A percentile compares a stretch with the other conserved stretches of the same genome.
Evolutionary conservation across 2,797 vertebrate genomes (phyloP).

Genomic region (Nyctalus aviator): DNA sequence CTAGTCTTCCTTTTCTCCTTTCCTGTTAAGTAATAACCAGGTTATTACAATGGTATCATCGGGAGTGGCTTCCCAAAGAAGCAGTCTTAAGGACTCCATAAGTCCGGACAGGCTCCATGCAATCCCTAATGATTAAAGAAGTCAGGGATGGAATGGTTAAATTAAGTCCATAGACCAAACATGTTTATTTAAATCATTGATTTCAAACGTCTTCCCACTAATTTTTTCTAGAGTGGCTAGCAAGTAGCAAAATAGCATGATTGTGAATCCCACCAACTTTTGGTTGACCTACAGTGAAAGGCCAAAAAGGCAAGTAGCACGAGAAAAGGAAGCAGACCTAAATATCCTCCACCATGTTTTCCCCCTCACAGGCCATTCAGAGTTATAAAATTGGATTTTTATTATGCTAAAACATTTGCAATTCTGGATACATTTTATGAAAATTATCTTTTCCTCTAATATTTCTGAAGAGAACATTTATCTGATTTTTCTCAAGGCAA

Average conservation of each 20-base stretch:
- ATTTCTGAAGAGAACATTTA: neutral
- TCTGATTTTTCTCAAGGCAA: constrained; percentile 54
- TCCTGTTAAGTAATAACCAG: too few relatives aligned
- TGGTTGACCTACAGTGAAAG: neutral
- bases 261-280: neutral
- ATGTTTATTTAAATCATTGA: neutral
- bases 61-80: too few relatives aligned
- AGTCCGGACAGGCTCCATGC: neutral
- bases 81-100: rapidly evolving
- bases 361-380: neutral
- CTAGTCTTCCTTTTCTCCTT: too few relatives aligned
- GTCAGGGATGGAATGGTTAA: neutral
- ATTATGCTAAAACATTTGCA: neutral
- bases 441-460: constrained; percentile 16
- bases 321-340: neutral
- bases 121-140: neutral
- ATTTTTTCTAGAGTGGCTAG: neutral
- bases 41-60: too few relatives aligned
- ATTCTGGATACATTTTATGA: neutral
- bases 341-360: neutral
- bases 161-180: neutral
- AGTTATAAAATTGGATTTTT: constrained; percentile 18
- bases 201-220: neutral
- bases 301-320: neutral
- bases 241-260: neutral